Evolutionary conservation across 2,797 vertebrate genomes (phyloP), one percentile per base, ranked within the genome.

Genomic region (Diplodus puntazzo): DNA sequence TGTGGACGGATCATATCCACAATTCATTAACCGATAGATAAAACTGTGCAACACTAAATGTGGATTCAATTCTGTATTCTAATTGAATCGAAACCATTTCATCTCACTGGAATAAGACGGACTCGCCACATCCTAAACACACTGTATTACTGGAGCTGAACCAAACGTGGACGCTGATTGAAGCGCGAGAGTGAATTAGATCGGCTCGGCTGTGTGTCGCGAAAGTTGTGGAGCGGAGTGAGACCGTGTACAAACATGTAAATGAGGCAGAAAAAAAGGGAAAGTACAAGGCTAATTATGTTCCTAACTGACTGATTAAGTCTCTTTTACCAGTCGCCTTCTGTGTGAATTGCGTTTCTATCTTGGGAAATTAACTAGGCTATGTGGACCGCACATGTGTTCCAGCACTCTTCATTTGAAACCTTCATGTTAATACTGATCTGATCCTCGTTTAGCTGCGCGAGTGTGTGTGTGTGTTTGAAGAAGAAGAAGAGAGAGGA

Each of bases 341-440:
- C 91, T 92, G 94, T 94, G 93, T 93, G 94, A 94, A 95, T 94
- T 93, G 93, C 92, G 81, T 94, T 94, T 93, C 93, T 94, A 94
- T 95, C 93, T 94, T 94, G 93, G 93, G 93, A 94, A 94, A 94
- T 94, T 92, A 94, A 94, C 90, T 94, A 92, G 93, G 93, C 93
- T 92, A 93, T 84, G 92, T 91, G 91, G 92, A 92, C 92, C 88
- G 91, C 93, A 94, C 92, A 93, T 93, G 93, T 93, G 93, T 94
- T 93, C 87, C 90, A 87, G 89, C 87, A 69, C 88, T 92, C 91
- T 91, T 87, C 89, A 89, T 92, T 90, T 91, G 87, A 93, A 94
- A 90, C 92, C 90, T 94, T 91, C 92, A 93, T 89, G 93, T 92
- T 92, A 92, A 93, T 88, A 66, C 93, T 80, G 89, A 92, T 89